Percentiles rank a stretch among this genome's conserved stretches.
These are phyloP conservation scores for Drosophila neotestacea DNA, from an alignment of 2,888 invertebrate species.

Conservation along the genomic window DNA sequence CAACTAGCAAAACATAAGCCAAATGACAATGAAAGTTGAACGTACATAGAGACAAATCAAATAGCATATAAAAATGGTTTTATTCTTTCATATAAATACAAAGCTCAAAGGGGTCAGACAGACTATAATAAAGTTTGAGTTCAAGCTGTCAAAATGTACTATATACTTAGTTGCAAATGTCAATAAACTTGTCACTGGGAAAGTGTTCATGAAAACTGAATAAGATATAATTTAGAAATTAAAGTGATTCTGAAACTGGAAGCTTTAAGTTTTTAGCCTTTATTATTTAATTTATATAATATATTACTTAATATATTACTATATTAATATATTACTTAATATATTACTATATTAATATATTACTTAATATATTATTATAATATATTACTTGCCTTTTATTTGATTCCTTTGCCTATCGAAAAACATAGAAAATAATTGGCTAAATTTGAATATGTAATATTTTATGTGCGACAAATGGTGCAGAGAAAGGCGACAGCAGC, in stretches of 20 bases:
- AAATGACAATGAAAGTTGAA: slow-evolving; percentile 13
- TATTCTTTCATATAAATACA: not conserved
- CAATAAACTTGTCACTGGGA: slow-evolving; percentile 6
- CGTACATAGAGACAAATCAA: not conserved
- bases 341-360: not conserved
- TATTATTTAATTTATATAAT: not conserved
- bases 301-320: not conserved
- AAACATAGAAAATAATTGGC: slow-evolving; percentile 28
- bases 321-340: not conserved
- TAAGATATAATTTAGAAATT: no score
- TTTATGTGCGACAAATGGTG: slow-evolving; percentile 46
- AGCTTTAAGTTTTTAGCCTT: no score
- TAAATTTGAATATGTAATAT: slow-evolving; percentile 44
- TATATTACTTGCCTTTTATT: slow-evolving; percentile 9
- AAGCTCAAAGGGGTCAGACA: not conserved
- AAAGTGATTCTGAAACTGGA: no score
- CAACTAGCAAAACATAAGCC: slow-evolving; percentile 22
- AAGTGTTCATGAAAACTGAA: not conserved
- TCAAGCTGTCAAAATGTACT: not conserved
- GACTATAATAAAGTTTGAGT: slow-evolving; percentile 7
- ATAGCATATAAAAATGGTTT: not conserved
- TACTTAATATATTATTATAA: not conserved
- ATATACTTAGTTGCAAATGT: slow-evolving; percentile 3
- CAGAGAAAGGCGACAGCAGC: slow-evolving; percentile 48
- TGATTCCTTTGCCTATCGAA: slow-evolving; percentile 9